phyloP scores from a whole-genome alignment of 2,113 vertebrate species.

The Clupea harengus region DNA sequence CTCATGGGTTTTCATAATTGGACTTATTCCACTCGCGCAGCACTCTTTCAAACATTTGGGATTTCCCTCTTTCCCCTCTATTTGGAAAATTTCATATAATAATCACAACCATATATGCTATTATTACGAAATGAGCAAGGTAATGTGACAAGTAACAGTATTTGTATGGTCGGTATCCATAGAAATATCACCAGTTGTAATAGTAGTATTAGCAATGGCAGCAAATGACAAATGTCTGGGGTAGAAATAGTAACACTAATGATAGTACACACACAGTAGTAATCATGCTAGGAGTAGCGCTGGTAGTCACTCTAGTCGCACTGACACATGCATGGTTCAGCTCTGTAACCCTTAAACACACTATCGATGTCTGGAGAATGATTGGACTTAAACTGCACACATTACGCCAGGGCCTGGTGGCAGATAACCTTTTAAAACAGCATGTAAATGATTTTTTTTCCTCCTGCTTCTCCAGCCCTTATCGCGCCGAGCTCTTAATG shows the following conservation, averaged over 20 bases:
- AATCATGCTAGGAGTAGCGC: slow-evolving; percentile 21
- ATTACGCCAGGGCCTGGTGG: slow-evolving; percentile 61
- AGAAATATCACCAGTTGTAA: background rate
- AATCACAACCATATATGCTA: background rate
- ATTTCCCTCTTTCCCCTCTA: slow-evolving; percentile 34
- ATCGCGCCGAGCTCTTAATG: slow-evolving; percentile 44
- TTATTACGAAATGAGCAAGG: background rate
- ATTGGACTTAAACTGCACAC: slow-evolving; percentile 63
- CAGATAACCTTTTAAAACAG: slow-evolving; percentile 72
- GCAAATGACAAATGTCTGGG: background rate
- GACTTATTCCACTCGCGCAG: slow-evolving; percentile 32
- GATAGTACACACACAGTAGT: background rate
- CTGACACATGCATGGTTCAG: slow-evolving; percentile 34
- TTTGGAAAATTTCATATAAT: background rate
- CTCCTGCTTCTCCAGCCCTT: background rate
- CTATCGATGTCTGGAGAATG: slow-evolving; percentile 63
- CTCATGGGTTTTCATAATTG: slow-evolving; percentile 33
- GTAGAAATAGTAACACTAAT: slow-evolving; percentile 30
- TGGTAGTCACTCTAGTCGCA: slow-evolving; percentile 28
- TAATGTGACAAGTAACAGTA: background rate
- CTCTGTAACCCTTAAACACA: slow-evolving; percentile 45
- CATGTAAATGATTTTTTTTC: slow-evolving; percentile 67
- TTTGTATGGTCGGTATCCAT: background rate
- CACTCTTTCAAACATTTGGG: slow-evolving; percentile 31
- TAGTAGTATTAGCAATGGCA: background rate